These are phyloP conservation scores for Aphelocoma californica DNA, from an alignment of 2,797 vertebrate genomes.

Conservation along the genomic window DNA sequence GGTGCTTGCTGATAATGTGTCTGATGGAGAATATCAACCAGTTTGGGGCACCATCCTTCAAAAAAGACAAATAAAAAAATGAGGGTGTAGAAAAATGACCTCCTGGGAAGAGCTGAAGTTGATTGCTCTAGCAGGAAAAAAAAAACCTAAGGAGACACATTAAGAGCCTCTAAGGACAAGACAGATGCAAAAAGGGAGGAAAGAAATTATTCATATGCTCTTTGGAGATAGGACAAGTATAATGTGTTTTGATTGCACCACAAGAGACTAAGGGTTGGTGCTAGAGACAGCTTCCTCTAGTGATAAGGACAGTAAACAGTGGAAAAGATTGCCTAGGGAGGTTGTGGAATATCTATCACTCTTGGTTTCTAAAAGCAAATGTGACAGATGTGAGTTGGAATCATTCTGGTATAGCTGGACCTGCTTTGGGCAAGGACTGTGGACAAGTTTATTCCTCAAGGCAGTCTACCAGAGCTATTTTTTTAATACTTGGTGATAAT, in stretches of 20 bases:
- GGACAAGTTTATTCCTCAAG: neutral
- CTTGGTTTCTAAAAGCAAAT: constrained; percentile 1
- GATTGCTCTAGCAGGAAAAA: neutral
- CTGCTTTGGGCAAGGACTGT: constrained; percentile 13
- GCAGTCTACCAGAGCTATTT: neutral
- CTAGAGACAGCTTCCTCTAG: neutral
- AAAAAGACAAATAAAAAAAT: neutral
- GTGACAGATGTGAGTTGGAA: constrained; percentile 14
- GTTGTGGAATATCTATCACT: constrained; percentile 1
- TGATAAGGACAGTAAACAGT: neutral
- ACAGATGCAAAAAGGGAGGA: neutral
- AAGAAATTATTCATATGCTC: neutral
- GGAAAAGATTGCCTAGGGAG: constrained; percentile 9
- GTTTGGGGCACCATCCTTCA: neutral
- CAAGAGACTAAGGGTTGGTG: neutral
- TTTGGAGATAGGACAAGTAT: neutral
- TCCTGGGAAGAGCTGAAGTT: neutral
- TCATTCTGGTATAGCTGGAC: neutral
- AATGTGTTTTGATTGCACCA: constrained; percentile 11
- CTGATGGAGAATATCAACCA: neutral
- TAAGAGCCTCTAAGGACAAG: neutral
- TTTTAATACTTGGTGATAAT: neutral
- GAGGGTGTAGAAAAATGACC: neutral
- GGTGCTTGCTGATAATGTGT: neutral
- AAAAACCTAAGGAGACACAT: neutral